Evolutionary conservation across 2,888 invertebrate species (phyloP).

Genomic region (Crocallis elinguaria): DNA sequence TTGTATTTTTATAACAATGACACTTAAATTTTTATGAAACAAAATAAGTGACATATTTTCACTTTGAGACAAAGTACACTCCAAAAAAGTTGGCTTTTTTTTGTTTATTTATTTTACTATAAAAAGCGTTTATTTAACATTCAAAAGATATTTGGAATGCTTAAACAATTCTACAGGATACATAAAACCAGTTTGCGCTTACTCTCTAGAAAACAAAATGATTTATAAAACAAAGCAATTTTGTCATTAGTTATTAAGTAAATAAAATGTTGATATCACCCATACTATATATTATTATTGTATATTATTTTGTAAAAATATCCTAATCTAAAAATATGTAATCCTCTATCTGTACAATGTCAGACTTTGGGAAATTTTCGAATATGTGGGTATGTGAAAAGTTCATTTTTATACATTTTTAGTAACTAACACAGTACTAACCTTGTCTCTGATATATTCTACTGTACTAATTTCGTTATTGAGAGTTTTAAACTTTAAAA

Average conservation of each 20-base stretch:
- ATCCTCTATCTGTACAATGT: constrained; percentile 14
- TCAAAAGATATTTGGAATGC: constrained; percentile 25
- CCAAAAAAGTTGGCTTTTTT: constrained; percentile 23
- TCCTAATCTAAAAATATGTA: constrained; percentile 16
- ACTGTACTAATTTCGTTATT: not conserved
- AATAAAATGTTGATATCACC: not conserved
- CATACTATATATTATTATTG: not conserved
- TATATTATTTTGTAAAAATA: constrained; percentile 18
- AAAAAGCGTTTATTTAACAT: constrained; percentile 3
- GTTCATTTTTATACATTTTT: not conserved
- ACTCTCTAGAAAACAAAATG: not conserved
- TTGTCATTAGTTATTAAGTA: not conserved
- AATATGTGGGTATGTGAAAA: constrained; percentile 6
- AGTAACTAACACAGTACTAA: not conserved
- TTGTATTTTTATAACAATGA: not conserved
- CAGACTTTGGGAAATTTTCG: constrained; percentile 16
- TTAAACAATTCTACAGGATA: constrained; percentile 14
- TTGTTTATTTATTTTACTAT: constrained; percentile 4
- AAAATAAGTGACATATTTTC: not conserved
- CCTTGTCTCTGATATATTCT: not conserved
- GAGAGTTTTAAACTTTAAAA: not conserved
- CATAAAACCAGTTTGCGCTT: not conserved
- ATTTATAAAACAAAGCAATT: not conserved
- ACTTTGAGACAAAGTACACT: constrained; percentile 7
- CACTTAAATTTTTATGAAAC: not conserved